A percentile compares a stretch with the other conserved stretches of the same genome.
Evolutionary conservation across 2,888 invertebrate species (phyloP).

Genomic region (Sphaeridia pumilis): DNA sequence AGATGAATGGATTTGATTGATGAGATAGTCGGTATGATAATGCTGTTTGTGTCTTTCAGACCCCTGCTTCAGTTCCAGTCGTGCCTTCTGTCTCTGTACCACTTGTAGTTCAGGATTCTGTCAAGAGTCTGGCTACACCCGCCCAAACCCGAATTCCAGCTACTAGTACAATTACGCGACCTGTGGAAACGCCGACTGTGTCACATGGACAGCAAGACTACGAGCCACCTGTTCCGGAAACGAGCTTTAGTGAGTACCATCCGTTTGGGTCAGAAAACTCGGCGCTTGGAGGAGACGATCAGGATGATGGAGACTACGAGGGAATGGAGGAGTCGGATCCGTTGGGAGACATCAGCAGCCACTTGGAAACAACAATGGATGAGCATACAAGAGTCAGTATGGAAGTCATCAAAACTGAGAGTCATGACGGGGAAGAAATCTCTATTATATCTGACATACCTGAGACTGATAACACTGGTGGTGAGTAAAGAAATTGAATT

Average conservation of each 20-base stretch:
- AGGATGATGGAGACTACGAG: neutral
- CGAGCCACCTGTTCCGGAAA: neutral
- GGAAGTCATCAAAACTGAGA: slow-evolving; percentile 1
- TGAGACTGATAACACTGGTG: neutral
- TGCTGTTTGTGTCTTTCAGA: neutral
- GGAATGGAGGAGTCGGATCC: slow-evolving; percentile 1
- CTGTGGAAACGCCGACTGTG: neutral
- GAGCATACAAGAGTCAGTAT: neutral
- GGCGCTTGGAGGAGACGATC: neutral
- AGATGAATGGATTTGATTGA: neutral
- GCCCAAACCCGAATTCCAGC: too few relatives aligned
- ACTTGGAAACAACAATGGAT: neutral
- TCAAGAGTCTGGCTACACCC: too few relatives aligned
- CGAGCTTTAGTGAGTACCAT: neutral
- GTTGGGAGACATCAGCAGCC: neutral
- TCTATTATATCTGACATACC: neutral
- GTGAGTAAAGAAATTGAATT: too few relatives aligned
- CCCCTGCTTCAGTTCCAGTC: neutral
- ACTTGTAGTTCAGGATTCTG: neutral
- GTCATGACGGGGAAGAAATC: neutral
- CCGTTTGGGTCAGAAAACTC: neutral
- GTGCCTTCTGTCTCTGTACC: neutral
- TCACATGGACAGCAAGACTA: too few relatives aligned
- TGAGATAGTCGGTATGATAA: neutral
- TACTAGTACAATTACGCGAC: neutral